Base-by-base conservation (phyloP, 2,888 invertebrate genomes). In the Orthonychiurus folsomi region DNA sequence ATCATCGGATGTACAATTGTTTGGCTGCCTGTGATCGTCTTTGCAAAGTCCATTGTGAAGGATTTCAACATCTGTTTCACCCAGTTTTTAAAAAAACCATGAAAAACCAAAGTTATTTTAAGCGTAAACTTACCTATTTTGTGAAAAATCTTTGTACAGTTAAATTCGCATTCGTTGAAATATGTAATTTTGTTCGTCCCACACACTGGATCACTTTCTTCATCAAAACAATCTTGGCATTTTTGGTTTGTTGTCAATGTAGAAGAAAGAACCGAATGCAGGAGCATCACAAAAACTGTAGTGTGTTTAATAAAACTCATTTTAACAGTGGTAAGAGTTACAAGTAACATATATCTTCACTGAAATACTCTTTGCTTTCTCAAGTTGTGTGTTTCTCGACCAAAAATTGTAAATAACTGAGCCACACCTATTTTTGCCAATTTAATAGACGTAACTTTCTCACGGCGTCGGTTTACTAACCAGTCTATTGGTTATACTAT, bases 131-230 rank as follows among this genome's bases (percentile, higher is more conserved):
- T 5, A 9, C 15, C 37, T 15, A 9, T 37, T 37, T 37, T 15
- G 5, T 37, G 37, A 5, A 37, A 37, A 9, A 5, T 5, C 20
- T 56, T 56, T 27, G 56, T 12, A 28, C 56, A 56, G 20, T 56
- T 28, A n/a, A 56, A 21, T 21, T 56, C 56, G 20, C 56, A 56
- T 9, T 27, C 27, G 20, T 56, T 56, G 5, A 56, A 28, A 21
- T 56, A 56, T 15, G 56, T 56, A 5, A 27, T 28, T 28, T 37
- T 37, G 27, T 56, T 37, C 3, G 56, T 15, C 5, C 56, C 56
- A 56, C 56, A 56, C 9, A 28, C 20, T 27, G 27, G 23, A 21
- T 56, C 56, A 28, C 20, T 25, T 5, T 56, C 56, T 3, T 37
- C 37, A 37, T 37, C 37, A 37, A 15, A 37, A 37, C 37, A 37